Evolutionary conservation across 2,113 vertebrate species (phyloP).

Genomic region (Tylochromis polylepis): DNA sequence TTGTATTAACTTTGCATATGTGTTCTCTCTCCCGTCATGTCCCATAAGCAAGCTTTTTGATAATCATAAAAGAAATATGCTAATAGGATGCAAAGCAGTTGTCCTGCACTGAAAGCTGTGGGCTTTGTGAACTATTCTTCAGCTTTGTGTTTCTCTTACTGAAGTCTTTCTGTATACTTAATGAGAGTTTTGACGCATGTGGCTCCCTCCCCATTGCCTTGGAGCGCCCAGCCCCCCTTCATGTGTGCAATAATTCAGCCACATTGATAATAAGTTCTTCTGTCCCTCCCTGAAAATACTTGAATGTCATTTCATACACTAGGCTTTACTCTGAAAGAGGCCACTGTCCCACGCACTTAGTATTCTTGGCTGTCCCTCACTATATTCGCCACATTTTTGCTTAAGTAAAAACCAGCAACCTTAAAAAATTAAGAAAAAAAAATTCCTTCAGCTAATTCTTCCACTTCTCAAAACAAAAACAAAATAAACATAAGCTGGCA

Average conservation of each 20-base stretch:
- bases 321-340: constrained; percentile 59
- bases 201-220: constrained; percentile 8
- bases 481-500: background rate
- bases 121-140: background rate
- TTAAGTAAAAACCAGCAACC: background rate
- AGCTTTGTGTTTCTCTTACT: background rate
- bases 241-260: constrained; percentile 33
- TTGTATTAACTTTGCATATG: constrained; percentile 33
- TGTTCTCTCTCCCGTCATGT: constrained; percentile 43
- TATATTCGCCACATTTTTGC: background rate
- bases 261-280: constrained; percentile 55
- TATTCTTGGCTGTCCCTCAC: constrained; percentile 54
- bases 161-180: constrained; percentile 18
- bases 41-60: constrained; percentile 50
- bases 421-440: background rate
- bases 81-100: constrained; percentile 21
- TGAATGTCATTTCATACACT: constrained; percentile 47
- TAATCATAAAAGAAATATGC: constrained; percentile 46
- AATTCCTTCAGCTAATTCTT: background rate
- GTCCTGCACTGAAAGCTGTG: background rate
- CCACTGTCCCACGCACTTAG: constrained; percentile 64
- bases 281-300: constrained; percentile 58
- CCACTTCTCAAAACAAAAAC: background rate
- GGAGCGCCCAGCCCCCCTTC: background rate
- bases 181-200: constrained; percentile 46